phyloP scores from a whole-genome alignment of 2,797 vertebrate genomes.

The Telmatherina bonti region DNA sequence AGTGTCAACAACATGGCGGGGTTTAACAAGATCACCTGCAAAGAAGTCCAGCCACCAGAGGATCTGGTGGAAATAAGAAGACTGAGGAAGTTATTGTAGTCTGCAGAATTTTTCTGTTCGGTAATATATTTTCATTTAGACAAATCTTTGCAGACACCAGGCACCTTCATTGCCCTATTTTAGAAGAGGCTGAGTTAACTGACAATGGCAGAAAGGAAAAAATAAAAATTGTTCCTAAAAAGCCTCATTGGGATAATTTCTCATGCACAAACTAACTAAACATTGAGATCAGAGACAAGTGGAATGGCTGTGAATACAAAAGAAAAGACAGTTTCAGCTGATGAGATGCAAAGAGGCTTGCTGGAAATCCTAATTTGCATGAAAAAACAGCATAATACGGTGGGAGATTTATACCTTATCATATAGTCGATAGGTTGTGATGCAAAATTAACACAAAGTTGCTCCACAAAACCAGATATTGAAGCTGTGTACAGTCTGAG shows the following conservation, averaged over 20 bases:
- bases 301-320: not conserved
- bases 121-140: slow-evolving; percentile 3
- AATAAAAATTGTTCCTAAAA: slow-evolving; percentile 8
- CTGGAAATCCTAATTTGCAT: not conserved
- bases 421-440: not conserved
- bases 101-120: not conserved
- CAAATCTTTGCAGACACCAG: slow-evolving; percentile 1
- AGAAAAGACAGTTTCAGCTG: not conserved
- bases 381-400: not conserved
- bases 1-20: slow-evolving; percentile 1
- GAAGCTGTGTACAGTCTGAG: not conserved
- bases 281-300: not conserved
- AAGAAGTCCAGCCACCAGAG: slow-evolving; percentile 9
- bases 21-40: slow-evolving; percentile 25
- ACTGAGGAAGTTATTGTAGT: slow-evolving; percentile 3
- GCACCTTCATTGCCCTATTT: slow-evolving; percentile 6
- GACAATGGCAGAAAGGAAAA: not conserved
- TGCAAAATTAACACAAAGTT: not conserved
- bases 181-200: not conserved
- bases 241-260: not conserved
- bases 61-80: not conserved
- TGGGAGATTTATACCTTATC: not conserved
- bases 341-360: not conserved
- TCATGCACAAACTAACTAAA: not conserved
- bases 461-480: not conserved